Evolutionary conservation across 2,113 vertebrate species (phyloP).

Genomic region (Eupsittula cactorum): DNA sequence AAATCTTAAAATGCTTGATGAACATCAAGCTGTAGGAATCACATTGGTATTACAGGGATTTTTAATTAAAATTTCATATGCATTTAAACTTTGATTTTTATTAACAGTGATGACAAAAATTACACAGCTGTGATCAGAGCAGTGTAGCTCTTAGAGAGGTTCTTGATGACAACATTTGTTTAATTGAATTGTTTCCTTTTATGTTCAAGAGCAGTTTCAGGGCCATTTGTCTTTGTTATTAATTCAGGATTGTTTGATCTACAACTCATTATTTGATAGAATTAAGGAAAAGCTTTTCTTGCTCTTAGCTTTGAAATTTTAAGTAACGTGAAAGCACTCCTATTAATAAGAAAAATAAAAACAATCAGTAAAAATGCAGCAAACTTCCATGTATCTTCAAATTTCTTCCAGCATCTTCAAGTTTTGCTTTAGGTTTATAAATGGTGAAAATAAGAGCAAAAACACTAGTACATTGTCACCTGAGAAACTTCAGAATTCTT

Average conservation of each 20-base stretch:
- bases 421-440: neutral
- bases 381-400: slow-evolving; percentile 17
- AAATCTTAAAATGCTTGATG: slow-evolving; percentile 13
- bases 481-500: neutral
- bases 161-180: slow-evolving; percentile 55
- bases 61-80: slow-evolving; percentile 64
- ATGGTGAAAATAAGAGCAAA: neutral
- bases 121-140: slow-evolving; percentile 35
- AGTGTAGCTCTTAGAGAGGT: neutral
- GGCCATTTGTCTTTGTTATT: slow-evolving; percentile 60
- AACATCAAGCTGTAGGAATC: slow-evolving; percentile 31
- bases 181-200: slow-evolving; percentile 65
- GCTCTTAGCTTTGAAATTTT: neutral
- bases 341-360: neutral
- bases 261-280: slow-evolving; percentile 35
- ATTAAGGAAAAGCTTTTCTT: neutral
- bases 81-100: slow-evolving; percentile 59
- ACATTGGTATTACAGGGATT: slow-evolving; percentile 6
- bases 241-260: slow-evolving; percentile 62
- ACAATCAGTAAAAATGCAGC: neutral
- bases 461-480: neutral
- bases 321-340: neutral
- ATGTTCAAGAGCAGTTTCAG: slow-evolving; percentile 39
- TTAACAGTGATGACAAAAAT: slow-evolving; percentile 61
- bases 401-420: neutral